phyloP scores from a whole-genome alignment of 1,140 invertebrate genomes.

The Asbolus verrucosus region DNA sequence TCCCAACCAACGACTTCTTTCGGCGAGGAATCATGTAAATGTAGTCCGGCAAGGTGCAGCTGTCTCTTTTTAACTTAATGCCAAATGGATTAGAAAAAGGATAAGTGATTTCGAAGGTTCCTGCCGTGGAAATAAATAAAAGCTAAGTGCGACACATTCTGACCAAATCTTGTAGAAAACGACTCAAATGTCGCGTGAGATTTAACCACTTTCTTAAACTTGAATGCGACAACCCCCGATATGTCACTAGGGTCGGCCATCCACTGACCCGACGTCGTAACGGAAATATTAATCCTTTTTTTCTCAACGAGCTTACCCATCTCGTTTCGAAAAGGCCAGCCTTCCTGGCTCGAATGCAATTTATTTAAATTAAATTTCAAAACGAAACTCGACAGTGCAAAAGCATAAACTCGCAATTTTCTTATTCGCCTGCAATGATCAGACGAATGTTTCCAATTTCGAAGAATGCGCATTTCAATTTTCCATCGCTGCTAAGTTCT shows the following conservation, averaged over 20 bases:
- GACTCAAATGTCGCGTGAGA: conserved; percentile 39
- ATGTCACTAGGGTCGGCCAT: conserved; percentile 14
- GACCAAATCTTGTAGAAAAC: conserved; percentile 44
- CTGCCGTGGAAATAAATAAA: conserved; percentile 29
- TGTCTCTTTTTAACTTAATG: background rate
- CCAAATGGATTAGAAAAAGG: conserved; percentile 33
- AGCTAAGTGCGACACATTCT: conserved; percentile 34
- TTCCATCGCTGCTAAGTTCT: conserved; percentile 12
- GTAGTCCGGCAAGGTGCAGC: conserved; percentile 4
- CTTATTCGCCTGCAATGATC: background rate
- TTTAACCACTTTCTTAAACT: conserved; percentile 41
- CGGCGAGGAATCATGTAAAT: conserved; percentile 22
- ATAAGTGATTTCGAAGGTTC: conserved; percentile 19
- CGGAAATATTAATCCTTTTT: background rate
- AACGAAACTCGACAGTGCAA: background rate
- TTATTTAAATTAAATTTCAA: conserved; percentile 12
- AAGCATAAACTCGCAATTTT: no score
- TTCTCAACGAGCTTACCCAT: background rate
- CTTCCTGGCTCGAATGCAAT: background rate
- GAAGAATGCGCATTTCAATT: conserved; percentile 22
- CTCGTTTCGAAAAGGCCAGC: no score
- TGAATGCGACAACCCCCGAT: conserved; percentile 19
- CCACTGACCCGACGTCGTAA: background rate
- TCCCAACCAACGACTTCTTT: conserved; percentile 3
- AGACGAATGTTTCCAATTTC: conserved; percentile 2